Conservation (phyloP, 2,888 invertebrate species). For the Drosophila anomelani region DNA sequence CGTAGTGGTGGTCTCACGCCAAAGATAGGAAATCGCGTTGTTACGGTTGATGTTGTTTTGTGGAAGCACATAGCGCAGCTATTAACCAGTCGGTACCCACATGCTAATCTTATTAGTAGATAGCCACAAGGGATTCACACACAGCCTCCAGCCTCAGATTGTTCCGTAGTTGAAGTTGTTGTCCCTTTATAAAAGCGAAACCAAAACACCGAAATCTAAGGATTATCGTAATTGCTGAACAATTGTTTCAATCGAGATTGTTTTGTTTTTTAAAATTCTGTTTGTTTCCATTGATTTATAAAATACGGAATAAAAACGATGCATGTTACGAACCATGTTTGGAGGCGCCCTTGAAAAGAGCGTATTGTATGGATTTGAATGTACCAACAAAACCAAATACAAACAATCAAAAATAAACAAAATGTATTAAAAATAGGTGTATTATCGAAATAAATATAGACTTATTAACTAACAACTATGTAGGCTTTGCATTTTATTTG, state of each 20-base stretch:
- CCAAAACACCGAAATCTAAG: constrained; percentile 33
- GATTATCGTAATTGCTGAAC: constrained; percentile 74
- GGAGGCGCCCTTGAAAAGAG: constrained; percentile 37
- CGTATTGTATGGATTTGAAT: constrained; percentile 36
- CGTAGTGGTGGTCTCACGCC: constrained; percentile 54
- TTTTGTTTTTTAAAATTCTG: constrained; percentile 36
- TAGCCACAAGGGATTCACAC: constrained; percentile 50
- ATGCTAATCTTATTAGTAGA: constrained; percentile 59
- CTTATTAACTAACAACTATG: constrained; percentile 38
- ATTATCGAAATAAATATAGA: constrained; percentile 73
- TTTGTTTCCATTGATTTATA: constrained; percentile 30
- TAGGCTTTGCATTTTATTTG: background rate
- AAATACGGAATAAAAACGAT: constrained; percentile 26
- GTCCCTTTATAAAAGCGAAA: constrained; percentile 42
- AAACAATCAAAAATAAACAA: constrained; percentile 58
- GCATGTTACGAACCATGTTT: constrained; percentile 44
- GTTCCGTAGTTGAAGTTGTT: constrained; percentile 59
- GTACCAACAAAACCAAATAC: constrained; percentile 50
- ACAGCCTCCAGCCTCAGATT: constrained; percentile 52
- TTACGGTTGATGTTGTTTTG: constrained; percentile 53
- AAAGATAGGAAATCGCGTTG: constrained; percentile 50
- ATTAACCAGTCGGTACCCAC: constrained; percentile 56
- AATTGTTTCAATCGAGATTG: constrained; percentile 52
- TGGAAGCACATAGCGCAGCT: constrained; percentile 62
- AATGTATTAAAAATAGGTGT: constrained; percentile 70